Evolutionary conservation across 2,797 vertebrate genomes (phyloP).

Genomic region (Columba guinea): DNA sequence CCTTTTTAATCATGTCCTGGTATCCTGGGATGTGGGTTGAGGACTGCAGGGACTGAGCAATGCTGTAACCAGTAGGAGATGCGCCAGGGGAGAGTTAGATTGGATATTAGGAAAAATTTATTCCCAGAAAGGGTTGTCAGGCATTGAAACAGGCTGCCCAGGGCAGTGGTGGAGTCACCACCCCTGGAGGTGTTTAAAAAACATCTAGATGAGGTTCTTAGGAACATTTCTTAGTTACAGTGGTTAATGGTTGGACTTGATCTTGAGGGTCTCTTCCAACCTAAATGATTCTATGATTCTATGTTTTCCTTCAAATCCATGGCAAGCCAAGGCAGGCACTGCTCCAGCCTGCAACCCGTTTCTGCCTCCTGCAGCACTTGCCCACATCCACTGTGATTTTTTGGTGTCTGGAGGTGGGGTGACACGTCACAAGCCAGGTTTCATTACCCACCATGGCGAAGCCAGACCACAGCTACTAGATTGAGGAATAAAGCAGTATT

Average conservation of each 20-base stretch:
- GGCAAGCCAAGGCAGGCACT: not conserved
- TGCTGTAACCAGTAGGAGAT: accelerated
- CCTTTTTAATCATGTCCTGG: not conserved
- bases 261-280: too few relatives aligned
- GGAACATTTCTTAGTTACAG: too few relatives aligned
- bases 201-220: too few relatives aligned
- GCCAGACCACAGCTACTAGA: not conserved
- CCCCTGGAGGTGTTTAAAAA: too few relatives aligned
- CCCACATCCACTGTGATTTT: not conserved
- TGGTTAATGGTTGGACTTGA: too few relatives aligned
- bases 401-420: not conserved
- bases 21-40: not conserved
- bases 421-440: accelerated
- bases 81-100: too few relatives aligned
- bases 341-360: not conserved
- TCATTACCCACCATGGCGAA: not conserved
- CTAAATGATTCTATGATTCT: too few relatives aligned
- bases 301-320: not conserved
- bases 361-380: not conserved
- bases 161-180: too few relatives aligned
- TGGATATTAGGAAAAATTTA: too few relatives aligned
- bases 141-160: too few relatives aligned
- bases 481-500: not conserved
- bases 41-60: not conserved
- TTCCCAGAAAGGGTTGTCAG: too few relatives aligned